Conservation (phyloP, 2,113 vertebrate species). For the Prunella fulvescens region DNA sequence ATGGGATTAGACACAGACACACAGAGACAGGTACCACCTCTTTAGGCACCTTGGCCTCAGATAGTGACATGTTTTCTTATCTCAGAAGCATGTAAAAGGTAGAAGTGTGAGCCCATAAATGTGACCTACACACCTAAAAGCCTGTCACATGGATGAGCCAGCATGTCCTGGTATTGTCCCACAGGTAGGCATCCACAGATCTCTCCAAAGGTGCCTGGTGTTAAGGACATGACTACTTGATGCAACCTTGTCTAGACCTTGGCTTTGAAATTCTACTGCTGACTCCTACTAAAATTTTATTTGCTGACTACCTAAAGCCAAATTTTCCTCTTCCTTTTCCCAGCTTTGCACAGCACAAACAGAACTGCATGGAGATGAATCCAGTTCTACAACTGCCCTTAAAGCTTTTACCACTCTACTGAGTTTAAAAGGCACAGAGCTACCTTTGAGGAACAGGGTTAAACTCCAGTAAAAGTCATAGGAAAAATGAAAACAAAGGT, state of each 20-base stretch:
- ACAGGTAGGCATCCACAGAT: neutral
- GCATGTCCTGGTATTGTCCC: neutral
- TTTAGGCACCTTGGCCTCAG: neutral
- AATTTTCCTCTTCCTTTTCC: neutral
- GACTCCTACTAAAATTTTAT: neutral
- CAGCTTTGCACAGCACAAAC: neutral
- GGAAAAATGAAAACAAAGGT: neutral
- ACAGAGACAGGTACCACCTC: neutral
- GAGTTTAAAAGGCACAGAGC: neutral
- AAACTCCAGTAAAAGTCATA: neutral
- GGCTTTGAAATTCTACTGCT: neutral
- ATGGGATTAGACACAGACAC: neutral
- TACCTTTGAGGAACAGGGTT: neutral
- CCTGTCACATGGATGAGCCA: neutral
- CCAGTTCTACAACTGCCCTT: neutral
- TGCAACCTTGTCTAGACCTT: neutral
- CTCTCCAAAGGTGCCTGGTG: neutral
- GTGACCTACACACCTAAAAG: rapidly evolving
- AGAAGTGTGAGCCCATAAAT: neutral
- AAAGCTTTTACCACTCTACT: neutral
- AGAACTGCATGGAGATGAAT: neutral
- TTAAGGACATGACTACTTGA: neutral
- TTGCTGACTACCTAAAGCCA: neutral
- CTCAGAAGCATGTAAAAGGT: neutral
- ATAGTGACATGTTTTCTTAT: rapidly evolving